phyloP scores from a whole-genome alignment of 2,888 invertebrate species.

The Eurytoma californica region DNA sequence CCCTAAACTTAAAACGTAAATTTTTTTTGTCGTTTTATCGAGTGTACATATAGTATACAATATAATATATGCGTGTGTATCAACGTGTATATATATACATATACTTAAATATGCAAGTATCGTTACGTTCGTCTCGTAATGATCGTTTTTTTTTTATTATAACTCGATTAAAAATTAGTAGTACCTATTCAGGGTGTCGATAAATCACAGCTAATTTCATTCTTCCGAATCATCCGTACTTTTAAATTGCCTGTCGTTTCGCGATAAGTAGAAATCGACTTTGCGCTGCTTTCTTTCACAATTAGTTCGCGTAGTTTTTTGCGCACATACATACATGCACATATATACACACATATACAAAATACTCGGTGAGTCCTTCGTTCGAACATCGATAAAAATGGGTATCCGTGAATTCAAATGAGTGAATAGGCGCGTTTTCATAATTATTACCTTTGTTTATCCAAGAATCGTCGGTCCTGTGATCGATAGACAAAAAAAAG shows the following conservation, averaged over 20 bases:
- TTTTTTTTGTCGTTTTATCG: slow-evolving; percentile 55
- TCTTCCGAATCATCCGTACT: slow-evolving; percentile 27
- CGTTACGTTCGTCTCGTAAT: neutral
- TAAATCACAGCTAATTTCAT: slow-evolving; percentile 73
- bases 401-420: too few species aligned
- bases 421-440: too few species aligned
- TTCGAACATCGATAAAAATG: slow-evolving; percentile 36
- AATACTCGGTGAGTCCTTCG: slow-evolving; percentile 24
- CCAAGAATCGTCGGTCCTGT: slow-evolving; percentile 10
- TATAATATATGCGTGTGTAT: slow-evolving; percentile 57
- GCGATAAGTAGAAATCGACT: slow-evolving; percentile 26
- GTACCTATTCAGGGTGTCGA: slow-evolving; percentile 66
- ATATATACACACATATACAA: slow-evolving; percentile 34
- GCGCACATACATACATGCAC: slow-evolving; percentile 11
- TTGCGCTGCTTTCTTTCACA: slow-evolving; percentile 8
- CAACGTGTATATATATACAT: slow-evolving; percentile 46
- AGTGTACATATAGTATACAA: slow-evolving; percentile 62
- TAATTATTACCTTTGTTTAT: neutral
- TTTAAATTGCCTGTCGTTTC: slow-evolving; percentile 11
- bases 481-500: slow-evolving; percentile 27
- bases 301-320: too few species aligned
- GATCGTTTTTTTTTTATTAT: slow-evolving; percentile 17
- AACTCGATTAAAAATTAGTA: slow-evolving; percentile 64
- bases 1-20: slow-evolving; percentile 37
- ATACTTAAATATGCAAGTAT: slow-evolving; percentile 38